Evolutionary conservation across 2,888 invertebrate species (phyloP).

Genomic region (Lottia scabra): DNA sequence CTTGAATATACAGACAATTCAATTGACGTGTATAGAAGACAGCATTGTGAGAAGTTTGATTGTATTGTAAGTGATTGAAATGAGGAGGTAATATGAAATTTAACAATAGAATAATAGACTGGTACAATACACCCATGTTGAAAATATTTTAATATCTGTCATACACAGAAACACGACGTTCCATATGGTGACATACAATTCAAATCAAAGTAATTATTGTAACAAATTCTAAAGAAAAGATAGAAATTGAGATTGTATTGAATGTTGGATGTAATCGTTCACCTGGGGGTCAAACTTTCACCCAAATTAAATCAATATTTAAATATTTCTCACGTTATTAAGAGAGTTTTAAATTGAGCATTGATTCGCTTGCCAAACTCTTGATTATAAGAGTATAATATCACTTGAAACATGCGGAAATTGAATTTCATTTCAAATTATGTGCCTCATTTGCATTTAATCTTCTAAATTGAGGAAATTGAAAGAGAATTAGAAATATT

Average conservation of each 20-base stretch:
- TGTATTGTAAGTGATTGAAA: too few relatives aligned
- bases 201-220: neutral
- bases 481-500: too few relatives aligned
- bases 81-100: too few relatives aligned
- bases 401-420: neutral
- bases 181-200: neutral
- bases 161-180: neutral
- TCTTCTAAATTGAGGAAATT: too few relatives aligned
- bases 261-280: too few relatives aligned
- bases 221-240: neutral
- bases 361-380: too few relatives aligned
- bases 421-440: neutral
- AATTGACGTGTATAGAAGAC: neutral
- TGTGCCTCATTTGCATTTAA: neutral
- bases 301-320: too few relatives aligned
- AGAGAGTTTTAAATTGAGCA: too few relatives aligned
- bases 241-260: neutral
- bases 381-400: neutral
- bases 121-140: neutral
- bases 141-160: neutral
- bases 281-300: too few relatives aligned
- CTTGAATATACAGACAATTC: slow-evolving; percentile 3
- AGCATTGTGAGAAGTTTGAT: too few relatives aligned
- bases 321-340: too few relatives aligned
- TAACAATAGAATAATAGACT: too few relatives aligned